Base-by-base conservation (phyloP, 1,140 invertebrate species). In the Diabrotica undecimpunctata region DNA sequence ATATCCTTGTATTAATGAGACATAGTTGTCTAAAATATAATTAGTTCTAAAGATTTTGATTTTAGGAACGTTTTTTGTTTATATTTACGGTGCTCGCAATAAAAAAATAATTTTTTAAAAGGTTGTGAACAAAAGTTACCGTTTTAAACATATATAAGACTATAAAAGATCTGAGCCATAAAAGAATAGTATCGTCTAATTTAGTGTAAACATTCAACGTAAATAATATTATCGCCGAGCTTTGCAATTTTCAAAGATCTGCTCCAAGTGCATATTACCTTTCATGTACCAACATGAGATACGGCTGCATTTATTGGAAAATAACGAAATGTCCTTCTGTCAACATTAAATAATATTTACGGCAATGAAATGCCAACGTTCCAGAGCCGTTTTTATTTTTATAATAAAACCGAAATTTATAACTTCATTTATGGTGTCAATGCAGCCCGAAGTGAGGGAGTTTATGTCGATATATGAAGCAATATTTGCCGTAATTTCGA, bases 401-500 rank as follows among this genome's bases (percentile, higher is more conserved):
- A 46, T 46, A 46, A 46, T 46, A 46, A 46, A 46, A 46, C 39
- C 11, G 39, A 46, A 46, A 46, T 46, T 46, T 46, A 46, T 46
- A 46, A 46, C 39, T 46, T 46, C 39, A 46, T 46, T 46, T 46
- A 10, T 10, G 7, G 39, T 46, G 39, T 46, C 39, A 10, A 46
- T 46, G 39, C 39, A 46, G 39, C 39, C 11, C 7, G 11, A 46
- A 46, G 39, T 46, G 39, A 46, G 39, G 39, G 39, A 46, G 39
- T 46, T 46, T 46, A 46, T 46, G 39, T 46, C 39, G 11, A 46
- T 46, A 46, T 46, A 46, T 46, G 39, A 46, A n/a, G n/a, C 39
- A 46, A 46, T 46, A 46, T 8, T 10, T 46, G 39, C 39, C 39
- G 39, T 46, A 8, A 46, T 46, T 46, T 46, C 39, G 11, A 8